Base-by-base conservation (phyloP, 2,797 vertebrate species). In the Vultur gryphus region DNA sequence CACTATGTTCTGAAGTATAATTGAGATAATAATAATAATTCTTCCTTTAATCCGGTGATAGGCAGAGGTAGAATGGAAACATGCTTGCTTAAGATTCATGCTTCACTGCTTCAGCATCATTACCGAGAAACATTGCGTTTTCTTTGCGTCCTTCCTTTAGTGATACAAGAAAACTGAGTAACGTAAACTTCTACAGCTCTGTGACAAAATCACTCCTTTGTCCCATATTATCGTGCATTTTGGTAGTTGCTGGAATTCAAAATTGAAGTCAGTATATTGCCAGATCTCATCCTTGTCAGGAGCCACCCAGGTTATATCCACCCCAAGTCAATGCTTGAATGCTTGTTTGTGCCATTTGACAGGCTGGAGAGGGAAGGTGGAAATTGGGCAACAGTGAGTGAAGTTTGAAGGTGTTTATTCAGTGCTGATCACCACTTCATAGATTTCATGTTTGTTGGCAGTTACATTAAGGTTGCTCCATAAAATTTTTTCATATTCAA, bases 221-320 rank as follows among this genome's bases (percentile, higher is more conserved):
- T 84, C 54, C 65, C 37, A 8, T 67, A 8, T 89, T 87, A 66
- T 71, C 37, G 86, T 97, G 69, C 64, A 72, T 61, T 28, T 65
- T 16, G 78, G 35, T 54, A 59, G 59, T 2, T 54, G 71, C 61
- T 82, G 80, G 70, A 83, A 85, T 78, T 65, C 37, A 13, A 17
- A 31, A 46, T 21, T 90, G 97, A 82, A 96, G 67, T 96, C 91
- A 89, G 91, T 95, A 48, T 62, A 31, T 54, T 96, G 95, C 96
- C 95, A 94, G 93, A 90, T 93, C 51, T 95, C 86, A 84, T 79
- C 88, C 67, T 62, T 52, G 58, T 71, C 61, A 54, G 85, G 96
- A 91, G 84, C 79, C 89, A 65, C 84, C 65, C 61, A 2, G 16
- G 70, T 66, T 72, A 25, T 19, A 6, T 12, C 84, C 52, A 21